Evolutionary conservation across 2,113 vertebrate genomes (phyloP).

Genomic region (Clarias batrachus): DNA sequence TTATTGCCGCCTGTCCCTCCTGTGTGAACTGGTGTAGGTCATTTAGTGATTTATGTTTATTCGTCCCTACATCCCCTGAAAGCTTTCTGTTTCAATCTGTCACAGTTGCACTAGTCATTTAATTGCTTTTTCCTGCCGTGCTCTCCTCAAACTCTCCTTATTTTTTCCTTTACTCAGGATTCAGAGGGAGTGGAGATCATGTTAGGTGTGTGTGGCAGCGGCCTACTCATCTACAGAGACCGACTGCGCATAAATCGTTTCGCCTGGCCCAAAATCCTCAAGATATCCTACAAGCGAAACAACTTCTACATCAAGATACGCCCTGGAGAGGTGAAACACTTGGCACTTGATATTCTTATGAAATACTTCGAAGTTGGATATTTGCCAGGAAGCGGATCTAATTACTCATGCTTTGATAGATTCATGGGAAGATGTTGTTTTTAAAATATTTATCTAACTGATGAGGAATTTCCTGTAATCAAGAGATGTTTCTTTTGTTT

Average conservation of each 20-base stretch:
- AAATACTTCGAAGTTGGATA: not conserved
- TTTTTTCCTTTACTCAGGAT: slow-evolving; percentile 73
- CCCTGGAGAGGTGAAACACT: slow-evolving; percentile 85
- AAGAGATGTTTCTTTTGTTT: not conserved
- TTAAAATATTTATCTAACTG: not conserved
- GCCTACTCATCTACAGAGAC: slow-evolving; percentile 93
- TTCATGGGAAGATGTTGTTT: not conserved
- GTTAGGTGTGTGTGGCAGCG: slow-evolving; percentile 94
- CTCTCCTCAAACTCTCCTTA: not conserved
- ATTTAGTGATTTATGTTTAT: slow-evolving; percentile 1
- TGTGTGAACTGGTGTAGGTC: not conserved
- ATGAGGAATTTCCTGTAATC: not conserved
- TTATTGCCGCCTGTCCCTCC: not conserved
- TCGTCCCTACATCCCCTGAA: not conserved
- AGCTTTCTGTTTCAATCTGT: not conserved
- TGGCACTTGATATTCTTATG: not conserved
- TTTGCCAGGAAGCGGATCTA: not conserved
- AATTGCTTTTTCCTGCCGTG: not conserved
- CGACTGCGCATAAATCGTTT: slow-evolving; percentile 94
- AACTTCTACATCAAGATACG: slow-evolving; percentile 99
- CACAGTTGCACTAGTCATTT: not conserved
- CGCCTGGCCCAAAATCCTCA: slow-evolving; percentile 97
- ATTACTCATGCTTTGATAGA: not conserved
- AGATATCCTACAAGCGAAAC: slow-evolving; percentile 98
- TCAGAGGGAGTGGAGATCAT: slow-evolving; percentile 98